A percentile compares a stretch with the other conserved stretches of the same genome.
phyloP scores from a whole-genome alignment of 2,113 vertebrate genomes.

The Pseudopodoces humilis region DNA sequence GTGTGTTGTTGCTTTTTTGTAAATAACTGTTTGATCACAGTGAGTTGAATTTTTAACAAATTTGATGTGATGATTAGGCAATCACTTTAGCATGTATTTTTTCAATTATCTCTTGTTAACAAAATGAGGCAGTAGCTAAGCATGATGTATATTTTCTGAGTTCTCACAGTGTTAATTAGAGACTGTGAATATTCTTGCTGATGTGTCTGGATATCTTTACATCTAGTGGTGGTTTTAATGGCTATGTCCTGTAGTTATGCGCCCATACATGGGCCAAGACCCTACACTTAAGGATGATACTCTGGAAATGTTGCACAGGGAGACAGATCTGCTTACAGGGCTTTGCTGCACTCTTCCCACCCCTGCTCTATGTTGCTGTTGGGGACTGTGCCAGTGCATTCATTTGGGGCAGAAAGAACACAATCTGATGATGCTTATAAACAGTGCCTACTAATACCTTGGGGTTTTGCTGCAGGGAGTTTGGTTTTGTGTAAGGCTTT shows the following conservation, averaged over 20 bases:
- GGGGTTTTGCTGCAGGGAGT: background rate
- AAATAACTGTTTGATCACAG: background rate
- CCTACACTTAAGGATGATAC: background rate
- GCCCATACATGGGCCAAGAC: background rate
- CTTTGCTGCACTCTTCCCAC: background rate
- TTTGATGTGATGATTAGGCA: conserved; percentile 27
- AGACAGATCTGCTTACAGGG: background rate
- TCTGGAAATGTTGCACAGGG: background rate
- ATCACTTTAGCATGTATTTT: conserved; percentile 10
- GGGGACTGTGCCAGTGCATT: background rate
- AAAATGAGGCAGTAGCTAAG: conserved; percentile 33
- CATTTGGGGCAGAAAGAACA: background rate
- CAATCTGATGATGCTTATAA: background rate
- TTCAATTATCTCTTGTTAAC: conserved; percentile 31
- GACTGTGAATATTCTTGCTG: background rate
- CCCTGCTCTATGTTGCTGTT: background rate
- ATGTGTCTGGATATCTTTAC: background rate
- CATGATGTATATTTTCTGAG: background rate
- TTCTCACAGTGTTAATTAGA: background rate
- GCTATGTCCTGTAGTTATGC: background rate
- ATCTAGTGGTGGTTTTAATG: background rate
- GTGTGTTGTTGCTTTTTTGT: background rate
- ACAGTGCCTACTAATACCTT: background rate
- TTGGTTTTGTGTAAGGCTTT: background rate
- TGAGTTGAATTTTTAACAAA: background rate